These are phyloP conservation scores for Cecidostiba fungosa DNA, from an alignment of 2,888 invertebrate genomes.

Conservation along the genomic window DNA sequence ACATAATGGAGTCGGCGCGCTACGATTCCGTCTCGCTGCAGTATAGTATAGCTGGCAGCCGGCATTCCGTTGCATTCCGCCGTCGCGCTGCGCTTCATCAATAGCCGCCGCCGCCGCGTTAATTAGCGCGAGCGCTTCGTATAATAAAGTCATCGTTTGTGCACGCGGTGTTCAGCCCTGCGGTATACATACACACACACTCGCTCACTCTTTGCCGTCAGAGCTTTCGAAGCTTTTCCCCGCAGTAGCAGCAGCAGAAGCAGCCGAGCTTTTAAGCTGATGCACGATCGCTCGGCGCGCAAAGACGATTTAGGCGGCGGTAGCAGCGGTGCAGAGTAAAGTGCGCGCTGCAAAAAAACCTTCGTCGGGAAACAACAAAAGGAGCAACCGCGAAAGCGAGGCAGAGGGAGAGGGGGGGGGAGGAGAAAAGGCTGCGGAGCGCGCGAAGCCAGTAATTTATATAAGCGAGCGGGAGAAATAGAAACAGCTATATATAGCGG, in stretches of 20 bases:
- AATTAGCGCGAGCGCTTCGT: background rate
- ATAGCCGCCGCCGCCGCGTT: background rate
- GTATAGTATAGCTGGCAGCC: background rate
- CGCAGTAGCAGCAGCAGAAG: background rate
- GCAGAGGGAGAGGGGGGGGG: background rate
- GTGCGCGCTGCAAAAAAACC: background rate
- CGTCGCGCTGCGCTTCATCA: background rate
- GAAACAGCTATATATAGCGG: background rate
- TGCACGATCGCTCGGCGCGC: slow-evolving; percentile 3
- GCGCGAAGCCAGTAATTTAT: slow-evolving; percentile 2
- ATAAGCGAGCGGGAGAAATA: background rate
- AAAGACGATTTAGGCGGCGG: background rate
- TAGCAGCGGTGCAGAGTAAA: background rate
- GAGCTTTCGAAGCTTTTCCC: background rate
- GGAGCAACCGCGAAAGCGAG: slow-evolving; percentile 4
- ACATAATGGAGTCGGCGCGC: slow-evolving; percentile 3
- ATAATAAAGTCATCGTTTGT: slow-evolving; percentile 1
- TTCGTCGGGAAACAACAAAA: background rate
- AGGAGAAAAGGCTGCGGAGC: background rate
- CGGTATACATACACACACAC: background rate
- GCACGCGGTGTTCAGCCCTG: background rate
- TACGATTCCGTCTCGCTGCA: background rate
- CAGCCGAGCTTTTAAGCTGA: slow-evolving; percentile 12
- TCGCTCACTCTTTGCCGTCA: background rate
- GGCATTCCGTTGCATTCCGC: background rate